Percentiles rank a stretch among this genome's conserved stretches.
Conservation (phyloP, 2,888 invertebrate genomes). For the Caenorhabditis panamensis region DNA sequence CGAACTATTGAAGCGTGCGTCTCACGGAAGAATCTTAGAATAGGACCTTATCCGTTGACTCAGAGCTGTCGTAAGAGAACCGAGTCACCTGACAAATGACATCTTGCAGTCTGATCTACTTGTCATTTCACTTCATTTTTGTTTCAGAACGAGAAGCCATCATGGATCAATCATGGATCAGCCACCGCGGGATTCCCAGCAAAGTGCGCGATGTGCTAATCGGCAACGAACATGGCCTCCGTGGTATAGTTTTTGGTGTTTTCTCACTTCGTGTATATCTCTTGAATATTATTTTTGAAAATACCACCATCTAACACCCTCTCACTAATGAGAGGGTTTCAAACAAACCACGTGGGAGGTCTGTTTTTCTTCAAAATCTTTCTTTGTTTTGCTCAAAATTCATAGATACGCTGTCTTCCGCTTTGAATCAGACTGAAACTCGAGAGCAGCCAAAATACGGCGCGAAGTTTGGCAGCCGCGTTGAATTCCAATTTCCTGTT, state of each 20-base stretch:
- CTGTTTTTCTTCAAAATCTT: neutral
- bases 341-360: neutral
- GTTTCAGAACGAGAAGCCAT: neutral
- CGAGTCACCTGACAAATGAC: neutral
- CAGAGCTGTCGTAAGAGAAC: slow-evolving; percentile 20
- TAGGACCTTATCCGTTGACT: too few relatives aligned
- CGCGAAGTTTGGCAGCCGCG: slow-evolving; percentile 6
- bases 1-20: slow-evolving; percentile 24
- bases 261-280: slow-evolving; percentile 4
- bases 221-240: slow-evolving; percentile 36
- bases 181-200: slow-evolving; percentile 64
- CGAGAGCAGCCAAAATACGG: neutral
- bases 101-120: neutral
- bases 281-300: neutral
- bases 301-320: slow-evolving; percentile 23
- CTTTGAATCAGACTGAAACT: slow-evolving; percentile 1
- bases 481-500: slow-evolving; percentile 41
- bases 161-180: slow-evolving; percentile 6
- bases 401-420: slow-evolving; percentile 10
- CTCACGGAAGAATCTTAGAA: too few relatives aligned
- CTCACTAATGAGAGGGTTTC: slow-evolving; percentile 37
- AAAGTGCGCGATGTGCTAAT: slow-evolving; percentile 66
- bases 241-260: slow-evolving; percentile 28
- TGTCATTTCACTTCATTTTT: neutral
- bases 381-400: slow-evolving; percentile 20